Percentiles rank a stretch among this genome's conserved stretches.
Conservation (phyloP, 2,888 invertebrate genomes). For the Steinernema carpocapsae region DNA sequence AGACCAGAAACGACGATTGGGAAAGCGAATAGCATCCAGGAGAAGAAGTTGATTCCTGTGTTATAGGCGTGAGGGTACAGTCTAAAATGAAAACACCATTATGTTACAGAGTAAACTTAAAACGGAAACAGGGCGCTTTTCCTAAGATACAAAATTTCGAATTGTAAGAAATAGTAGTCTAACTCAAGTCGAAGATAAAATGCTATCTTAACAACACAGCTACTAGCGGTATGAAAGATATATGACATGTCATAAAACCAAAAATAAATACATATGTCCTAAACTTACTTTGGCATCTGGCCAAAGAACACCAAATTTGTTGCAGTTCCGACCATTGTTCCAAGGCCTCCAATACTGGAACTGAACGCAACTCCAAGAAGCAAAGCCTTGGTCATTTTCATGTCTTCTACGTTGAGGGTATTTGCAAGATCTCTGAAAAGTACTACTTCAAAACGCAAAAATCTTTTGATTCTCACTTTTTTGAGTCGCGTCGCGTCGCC, state of each 20-base stretch:
- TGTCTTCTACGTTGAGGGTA: slow-evolving; percentile 43
- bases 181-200: too few species aligned
- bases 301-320: slow-evolving; percentile 57
- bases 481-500: neutral
- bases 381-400: slow-evolving; percentile 60
- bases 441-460: too few species aligned
- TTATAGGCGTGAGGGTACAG: slow-evolving; percentile 47
- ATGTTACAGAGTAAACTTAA: too few species aligned
- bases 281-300: slow-evolving; percentile 47
- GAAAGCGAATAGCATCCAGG: slow-evolving; percentile 57
- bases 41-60: slow-evolving; percentile 50
- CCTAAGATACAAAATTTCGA: too few species aligned
- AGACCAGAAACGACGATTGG: slow-evolving; percentile 53
- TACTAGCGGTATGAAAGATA: too few species aligned
- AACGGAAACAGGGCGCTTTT: too few species aligned
- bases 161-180: too few species aligned
- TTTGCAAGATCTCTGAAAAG: slow-evolving; percentile 21
- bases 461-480: slow-evolving; percentile 4
- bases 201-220: too few species aligned
- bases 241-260: too few species aligned
- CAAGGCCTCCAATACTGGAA: slow-evolving; percentile 59
- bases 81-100: too few species aligned
- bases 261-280: too few species aligned
- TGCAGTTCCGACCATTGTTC: slow-evolving; percentile 60
- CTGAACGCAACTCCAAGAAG: slow-evolving; percentile 62